phyloP scores from a whole-genome alignment of 2,888 invertebrate genomes.

The Andrena dorsata region DNA sequence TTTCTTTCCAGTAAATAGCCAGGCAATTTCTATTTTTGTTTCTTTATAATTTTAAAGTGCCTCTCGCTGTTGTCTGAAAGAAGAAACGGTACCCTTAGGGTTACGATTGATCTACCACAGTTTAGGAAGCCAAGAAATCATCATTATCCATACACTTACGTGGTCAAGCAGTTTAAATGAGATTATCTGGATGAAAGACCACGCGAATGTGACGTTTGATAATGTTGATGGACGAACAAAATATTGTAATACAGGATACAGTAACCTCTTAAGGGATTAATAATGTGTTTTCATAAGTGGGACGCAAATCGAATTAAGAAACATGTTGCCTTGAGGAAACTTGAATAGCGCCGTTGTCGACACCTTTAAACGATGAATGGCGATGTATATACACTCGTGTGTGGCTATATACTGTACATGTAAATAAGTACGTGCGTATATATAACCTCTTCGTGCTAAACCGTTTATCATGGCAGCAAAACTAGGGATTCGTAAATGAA shows the following conservation, averaged over 20 bases:
- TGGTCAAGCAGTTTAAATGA: background rate
- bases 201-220: background rate
- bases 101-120: conserved; percentile 9
- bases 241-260: background rate
- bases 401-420: no score
- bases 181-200: background rate
- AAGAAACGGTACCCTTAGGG: background rate
- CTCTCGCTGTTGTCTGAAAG: conserved; percentile 42
- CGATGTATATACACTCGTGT: background rate
- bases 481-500: conserved; percentile 63
- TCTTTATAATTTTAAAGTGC: background rate
- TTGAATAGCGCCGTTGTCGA: conserved; percentile 1
- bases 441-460: conserved; percentile 69
- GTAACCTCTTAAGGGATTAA: background rate
- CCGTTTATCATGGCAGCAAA: background rate
- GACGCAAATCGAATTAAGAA: conserved; percentile 52
- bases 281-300: conserved; percentile 44
- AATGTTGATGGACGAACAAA: background rate
- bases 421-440: background rate
- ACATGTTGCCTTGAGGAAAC: conserved; percentile 24
- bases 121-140: conserved; percentile 30
- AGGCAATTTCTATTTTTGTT: background rate
- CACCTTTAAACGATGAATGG: conserved; percentile 12
- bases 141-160: conserved; percentile 11
- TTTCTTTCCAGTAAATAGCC: background rate